Evolutionary conservation across 2,797 vertebrate genomes (phyloP).

Genomic region (Eupleurogrammus muticus): DNA sequence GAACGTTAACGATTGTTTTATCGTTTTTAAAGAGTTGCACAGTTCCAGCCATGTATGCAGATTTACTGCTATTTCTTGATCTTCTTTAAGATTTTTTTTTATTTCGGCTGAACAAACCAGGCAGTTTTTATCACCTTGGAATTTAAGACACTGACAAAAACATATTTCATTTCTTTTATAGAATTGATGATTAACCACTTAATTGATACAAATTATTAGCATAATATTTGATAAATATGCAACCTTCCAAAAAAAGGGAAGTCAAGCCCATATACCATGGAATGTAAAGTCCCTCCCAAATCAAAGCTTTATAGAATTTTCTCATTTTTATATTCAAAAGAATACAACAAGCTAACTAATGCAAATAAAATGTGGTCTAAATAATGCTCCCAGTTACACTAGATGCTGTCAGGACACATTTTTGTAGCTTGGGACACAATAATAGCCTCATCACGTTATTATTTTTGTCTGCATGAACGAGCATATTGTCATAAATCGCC

Average conservation of each 20-base stretch:
- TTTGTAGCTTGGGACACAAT: slow-evolving; percentile 15
- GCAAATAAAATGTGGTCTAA: background rate
- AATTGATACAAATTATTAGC: too few relatives aligned
- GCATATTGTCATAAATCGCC: slow-evolving; percentile 25
- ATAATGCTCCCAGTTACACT: background rate
- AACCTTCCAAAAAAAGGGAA: too few relatives aligned
- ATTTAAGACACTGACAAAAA: too few relatives aligned
- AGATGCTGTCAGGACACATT: slow-evolving; percentile 4
- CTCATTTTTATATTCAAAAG: background rate
- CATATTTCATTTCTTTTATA: too few relatives aligned
- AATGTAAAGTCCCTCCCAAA: background rate
- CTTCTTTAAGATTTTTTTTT: background rate
- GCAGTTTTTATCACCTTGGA: background rate
- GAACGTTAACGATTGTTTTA: too few relatives aligned
- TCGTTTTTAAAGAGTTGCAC: too few relatives aligned
- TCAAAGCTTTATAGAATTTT: background rate
- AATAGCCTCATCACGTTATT: slow-evolving; percentile 25
- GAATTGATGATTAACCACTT: too few relatives aligned
- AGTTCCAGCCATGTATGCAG: too few relatives aligned
- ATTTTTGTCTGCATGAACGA: slow-evolving; percentile 33
- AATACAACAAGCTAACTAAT: background rate
- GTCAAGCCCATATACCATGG: too few relatives aligned
- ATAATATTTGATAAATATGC: too few relatives aligned
- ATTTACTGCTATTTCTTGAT: too few relatives aligned
- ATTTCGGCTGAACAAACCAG: background rate